A percentile compares a stretch with the other conserved stretches of the same genome.
phyloP scores from a whole-genome alignment of 2,797 vertebrate genomes.

The Hoplostethus mediterraneus region DNA sequence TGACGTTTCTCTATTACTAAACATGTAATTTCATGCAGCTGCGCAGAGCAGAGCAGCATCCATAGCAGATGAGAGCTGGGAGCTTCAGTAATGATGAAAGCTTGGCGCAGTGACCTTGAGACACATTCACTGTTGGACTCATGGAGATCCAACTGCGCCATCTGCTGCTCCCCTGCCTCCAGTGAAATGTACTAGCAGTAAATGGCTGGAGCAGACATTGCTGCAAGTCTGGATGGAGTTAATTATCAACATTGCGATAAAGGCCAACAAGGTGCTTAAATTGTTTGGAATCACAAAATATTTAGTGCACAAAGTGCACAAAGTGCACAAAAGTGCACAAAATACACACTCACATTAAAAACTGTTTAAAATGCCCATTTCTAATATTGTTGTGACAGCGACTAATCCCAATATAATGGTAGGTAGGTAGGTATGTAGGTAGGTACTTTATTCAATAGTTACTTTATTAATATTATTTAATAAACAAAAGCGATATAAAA shows the following conservation, averaged over 20 bases:
- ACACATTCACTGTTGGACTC: conserved; percentile 4
- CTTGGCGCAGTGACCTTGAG: conserved; percentile 80
- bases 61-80: conserved; percentile 9
- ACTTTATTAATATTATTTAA: too few species aligned
- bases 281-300: too few species aligned
- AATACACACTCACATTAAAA: background rate
- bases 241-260: background rate
- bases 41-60: conserved; percentile 57
- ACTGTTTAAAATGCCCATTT: background rate
- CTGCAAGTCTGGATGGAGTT: background rate
- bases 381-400: background rate
- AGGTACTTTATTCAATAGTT: too few species aligned
- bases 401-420: background rate
- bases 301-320: too few species aligned
- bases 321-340: too few species aligned
- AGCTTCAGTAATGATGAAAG: conserved; percentile 30
- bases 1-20: conserved; percentile 1
- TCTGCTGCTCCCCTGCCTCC: conserved; percentile 59
- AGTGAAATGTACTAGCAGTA: conserved; percentile 17
- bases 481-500: too few species aligned
- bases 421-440: too few species aligned
- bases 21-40: conserved; percentile 34
- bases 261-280: too few species aligned
- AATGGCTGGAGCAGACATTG: background rate
- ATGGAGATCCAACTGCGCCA: conserved; percentile 59